A percentile compares a stretch with the other conserved stretches of the same genome.
These are phyloP conservation scores for Plecotus auritus DNA, from an alignment of 2,113 vertebrate genomes.

Conservation along the genomic window DNA sequence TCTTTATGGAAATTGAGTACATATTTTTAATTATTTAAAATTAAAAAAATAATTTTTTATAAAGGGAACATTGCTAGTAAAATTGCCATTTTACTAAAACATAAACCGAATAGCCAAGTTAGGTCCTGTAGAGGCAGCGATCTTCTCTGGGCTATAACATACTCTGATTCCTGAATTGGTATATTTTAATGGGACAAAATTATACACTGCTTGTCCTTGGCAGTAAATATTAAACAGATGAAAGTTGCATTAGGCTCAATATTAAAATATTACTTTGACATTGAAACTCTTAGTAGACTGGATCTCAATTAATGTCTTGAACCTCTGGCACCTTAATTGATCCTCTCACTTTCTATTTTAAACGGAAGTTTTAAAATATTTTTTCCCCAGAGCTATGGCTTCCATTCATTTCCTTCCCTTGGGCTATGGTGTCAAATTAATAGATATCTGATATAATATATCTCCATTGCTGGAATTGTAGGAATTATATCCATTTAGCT, in stretches of 20 bases:
- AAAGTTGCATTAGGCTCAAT: conserved; percentile 32
- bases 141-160: not conserved
- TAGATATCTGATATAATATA: not conserved
- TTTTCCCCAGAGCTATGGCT: not conserved
- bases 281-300: conserved; percentile 57
- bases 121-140: not conserved
- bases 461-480: not conserved
- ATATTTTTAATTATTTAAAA: not conserved
- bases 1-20: not conserved
- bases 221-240: conserved; percentile 5
- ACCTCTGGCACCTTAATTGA: conserved; percentile 41
- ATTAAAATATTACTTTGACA: conserved; percentile 55
- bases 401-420: not conserved
- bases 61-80: not conserved
- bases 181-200: not conserved
- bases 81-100: not conserved
- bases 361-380: not conserved
- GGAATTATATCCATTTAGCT: not conserved
- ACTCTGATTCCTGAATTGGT: not conserved
- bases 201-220: not conserved
- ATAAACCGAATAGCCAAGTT: not conserved
- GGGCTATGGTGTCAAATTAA: not conserved
- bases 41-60: not conserved
- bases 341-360: conserved; percentile 42
- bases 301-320: conserved; percentile 46